These are phyloP conservation scores for Ganaspis sp. DNA, from an alignment of 1,140 invertebrate genomes.

Conservation along the genomic window DNA sequence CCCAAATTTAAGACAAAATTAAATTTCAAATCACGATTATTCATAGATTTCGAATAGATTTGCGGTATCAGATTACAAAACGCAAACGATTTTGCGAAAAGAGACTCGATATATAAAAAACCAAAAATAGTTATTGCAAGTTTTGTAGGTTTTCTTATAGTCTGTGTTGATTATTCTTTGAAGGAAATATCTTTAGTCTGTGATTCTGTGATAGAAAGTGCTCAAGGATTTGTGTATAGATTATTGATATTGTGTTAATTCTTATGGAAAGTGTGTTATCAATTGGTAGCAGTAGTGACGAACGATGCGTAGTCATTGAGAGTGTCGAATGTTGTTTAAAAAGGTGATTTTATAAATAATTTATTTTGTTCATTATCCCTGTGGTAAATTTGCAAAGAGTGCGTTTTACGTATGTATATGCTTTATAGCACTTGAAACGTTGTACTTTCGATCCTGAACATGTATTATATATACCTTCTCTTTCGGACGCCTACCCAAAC, in stretches of 20 bases:
- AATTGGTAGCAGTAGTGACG: neutral
- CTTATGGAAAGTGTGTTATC: neutral
- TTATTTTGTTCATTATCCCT: neutral
- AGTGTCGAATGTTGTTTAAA: neutral
- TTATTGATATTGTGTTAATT: neutral
- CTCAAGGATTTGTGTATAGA: neutral
- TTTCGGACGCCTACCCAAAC: conserved; percentile 10
- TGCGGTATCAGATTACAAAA: too few species aligned
- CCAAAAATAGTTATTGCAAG: too few species aligned
- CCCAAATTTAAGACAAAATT: too few species aligned
- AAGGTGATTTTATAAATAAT: neutral
- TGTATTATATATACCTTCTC: conserved; percentile 8
- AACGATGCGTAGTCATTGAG: neutral
- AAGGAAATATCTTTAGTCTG: neutral
- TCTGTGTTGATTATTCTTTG: neutral
- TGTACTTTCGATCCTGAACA: conserved; percentile 13
- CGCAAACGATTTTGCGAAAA: too few species aligned
- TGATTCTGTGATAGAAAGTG: conserved; percentile 4
- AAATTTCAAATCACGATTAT: neutral
- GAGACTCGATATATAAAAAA: too few species aligned
- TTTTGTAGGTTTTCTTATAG: neutral
- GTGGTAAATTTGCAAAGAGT: too few species aligned
- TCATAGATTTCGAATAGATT: too few species aligned
- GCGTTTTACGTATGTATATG: too few species aligned
- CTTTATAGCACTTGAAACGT: neutral